These are phyloP conservation scores for Podilymbus podiceps DNA, from an alignment of 2,113 vertebrate species.

Conservation along the genomic window DNA sequence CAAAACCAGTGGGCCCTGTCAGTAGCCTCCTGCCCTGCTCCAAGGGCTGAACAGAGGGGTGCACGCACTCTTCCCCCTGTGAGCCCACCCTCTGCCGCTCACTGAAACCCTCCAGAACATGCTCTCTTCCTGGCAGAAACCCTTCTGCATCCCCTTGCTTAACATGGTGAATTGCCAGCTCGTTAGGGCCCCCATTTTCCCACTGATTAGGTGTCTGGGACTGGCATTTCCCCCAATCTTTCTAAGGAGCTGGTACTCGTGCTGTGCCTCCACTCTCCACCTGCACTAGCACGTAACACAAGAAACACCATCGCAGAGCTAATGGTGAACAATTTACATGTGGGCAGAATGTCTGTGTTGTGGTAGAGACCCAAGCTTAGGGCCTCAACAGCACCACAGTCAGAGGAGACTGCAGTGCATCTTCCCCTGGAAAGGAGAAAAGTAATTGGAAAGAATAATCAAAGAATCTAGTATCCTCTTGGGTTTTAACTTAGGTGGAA, in stretches of 20 bases:
- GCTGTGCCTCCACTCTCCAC: background rate
- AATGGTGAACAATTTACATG: background rate
- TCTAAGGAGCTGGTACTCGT: background rate
- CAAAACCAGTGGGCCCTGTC: background rate
- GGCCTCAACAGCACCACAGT: background rate
- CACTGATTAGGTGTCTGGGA: slow-evolving; percentile 59
- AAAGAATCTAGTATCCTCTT: background rate
- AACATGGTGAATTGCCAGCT: slow-evolving; percentile 53
- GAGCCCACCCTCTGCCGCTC: slow-evolving; percentile 2
- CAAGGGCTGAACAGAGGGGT: slow-evolving; percentile 51
- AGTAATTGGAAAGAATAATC: background rate
- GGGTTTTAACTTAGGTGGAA: background rate
- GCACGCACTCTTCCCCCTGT: slow-evolving; percentile 1
- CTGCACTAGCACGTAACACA: accelerated
- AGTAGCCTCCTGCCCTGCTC: slow-evolving; percentile 50
- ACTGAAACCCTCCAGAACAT: slow-evolving; percentile 44
- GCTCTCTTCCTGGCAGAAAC: slow-evolving; percentile 19
- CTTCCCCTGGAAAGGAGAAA: background rate
- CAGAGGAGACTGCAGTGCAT: accelerated
- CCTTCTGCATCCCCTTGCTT: slow-evolving; percentile 21
- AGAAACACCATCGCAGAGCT: background rate
- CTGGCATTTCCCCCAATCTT: background rate
- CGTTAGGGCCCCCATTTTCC: slow-evolving; percentile 38
- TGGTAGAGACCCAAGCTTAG: background rate
- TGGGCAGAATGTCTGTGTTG: background rate